Evolutionary conservation across 2,888 invertebrate species (phyloP).

Genomic region (Dynastes hyllus): DNA sequence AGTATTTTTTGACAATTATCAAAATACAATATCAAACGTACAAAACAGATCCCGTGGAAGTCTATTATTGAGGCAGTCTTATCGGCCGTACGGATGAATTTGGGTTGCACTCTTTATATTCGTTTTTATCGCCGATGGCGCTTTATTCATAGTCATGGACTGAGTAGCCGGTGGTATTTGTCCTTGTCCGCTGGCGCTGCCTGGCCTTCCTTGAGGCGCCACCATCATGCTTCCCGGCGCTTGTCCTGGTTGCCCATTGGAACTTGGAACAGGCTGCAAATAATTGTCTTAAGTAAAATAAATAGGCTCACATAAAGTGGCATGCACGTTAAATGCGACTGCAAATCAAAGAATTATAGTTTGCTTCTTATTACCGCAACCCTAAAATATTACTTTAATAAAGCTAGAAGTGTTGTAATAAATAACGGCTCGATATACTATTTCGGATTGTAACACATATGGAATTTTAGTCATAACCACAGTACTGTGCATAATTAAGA

Average conservation of each 20-base stretch:
- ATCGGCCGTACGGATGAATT: conserved; percentile 89
- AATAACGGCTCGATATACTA: no score
- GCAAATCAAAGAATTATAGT: background rate
- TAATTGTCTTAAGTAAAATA: no score
- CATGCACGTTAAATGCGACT: background rate
- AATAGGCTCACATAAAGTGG: no score
- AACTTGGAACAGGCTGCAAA: conserved; percentile 65
- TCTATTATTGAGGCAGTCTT: conserved; percentile 57
- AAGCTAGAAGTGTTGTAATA: no score
- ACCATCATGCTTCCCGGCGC: conserved; percentile 72
- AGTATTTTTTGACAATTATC: background rate
- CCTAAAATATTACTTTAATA: no score
- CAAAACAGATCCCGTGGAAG: no score
- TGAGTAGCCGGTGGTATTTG: conserved; percentile 76
- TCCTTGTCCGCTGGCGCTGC: conserved; percentile 76
- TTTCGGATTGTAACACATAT: no score
- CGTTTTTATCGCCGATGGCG: conserved; percentile 92
- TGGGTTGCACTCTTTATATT: conserved; percentile 93
- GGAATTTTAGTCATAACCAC: no score
- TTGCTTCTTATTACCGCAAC: no score
- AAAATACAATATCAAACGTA: background rate
- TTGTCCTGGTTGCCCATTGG: conserved; percentile 69
- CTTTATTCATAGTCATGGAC: conserved; percentile 83
- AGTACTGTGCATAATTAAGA: no score
- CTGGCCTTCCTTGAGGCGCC: conserved; percentile 72